Evolutionary conservation across 2,113 vertebrate genomes (phyloP), one percentile per base, ranked within the genome.

Genomic region (Limnothrissa miodon): DNA sequence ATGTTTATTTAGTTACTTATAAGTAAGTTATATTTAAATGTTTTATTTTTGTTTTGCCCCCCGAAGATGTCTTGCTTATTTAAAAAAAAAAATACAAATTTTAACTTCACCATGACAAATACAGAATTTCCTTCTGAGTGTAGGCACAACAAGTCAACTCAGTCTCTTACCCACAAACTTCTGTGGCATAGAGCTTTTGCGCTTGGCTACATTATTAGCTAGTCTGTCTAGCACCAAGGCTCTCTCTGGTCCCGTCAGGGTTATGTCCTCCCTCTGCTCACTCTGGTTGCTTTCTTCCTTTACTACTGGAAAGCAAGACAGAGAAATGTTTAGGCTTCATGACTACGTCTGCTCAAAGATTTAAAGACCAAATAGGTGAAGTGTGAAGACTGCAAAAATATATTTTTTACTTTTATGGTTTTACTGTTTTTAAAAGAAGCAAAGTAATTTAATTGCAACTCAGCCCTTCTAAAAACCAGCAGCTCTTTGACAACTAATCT

Each of bases 161-260:
- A 90, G 93, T 94, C 96, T 97, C 98, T 99, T 99, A 99, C 98
- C 98, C 94, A 99, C 95, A 97, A 99, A 99, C 97, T 98, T 99
- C 97, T 99, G 98, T 96, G 98, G 98, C 97, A 99, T 97, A 97
- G 97, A 99, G 95, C 98, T 99, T 95, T 99, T 99, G 96, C 98
- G 97, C 94, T 98, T 99, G 95, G 98, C 97, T 96, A 99, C 97
- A 95, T 99, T 99, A 97, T 96, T 99, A 95, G 98, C 97, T 96
- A 99, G 95, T 95, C 97, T 98, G 96, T 99, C 98, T 96, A 99
- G 96, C 93, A 99, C 96, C 94, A 99, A 95, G 93, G 97, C 96
- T 95, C 98, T 96, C 93, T 99, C 98, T 93, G 96, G 94, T 90
- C 96, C 97, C 92, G 94, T 95, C 96, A 97, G 98, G 96, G 94